Evolutionary conservation across 2,797 vertebrate species (phyloP).

Genomic region (Tokudaia muenninki): DNA sequence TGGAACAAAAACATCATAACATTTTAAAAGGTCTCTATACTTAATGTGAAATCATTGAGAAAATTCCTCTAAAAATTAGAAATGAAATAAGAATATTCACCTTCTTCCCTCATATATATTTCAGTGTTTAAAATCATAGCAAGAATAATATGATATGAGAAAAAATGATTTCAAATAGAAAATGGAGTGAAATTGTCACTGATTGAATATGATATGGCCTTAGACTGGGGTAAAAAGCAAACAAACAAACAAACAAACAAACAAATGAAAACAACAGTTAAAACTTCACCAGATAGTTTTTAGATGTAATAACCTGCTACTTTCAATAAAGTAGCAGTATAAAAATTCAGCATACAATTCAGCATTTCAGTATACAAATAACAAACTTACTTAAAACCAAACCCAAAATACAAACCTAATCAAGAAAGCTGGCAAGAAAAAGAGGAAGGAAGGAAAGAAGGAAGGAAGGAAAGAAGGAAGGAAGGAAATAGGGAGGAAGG

Average conservation of each 20-base stretch:
- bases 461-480: background rate
- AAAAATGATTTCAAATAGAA: background rate
- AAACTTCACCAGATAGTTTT: background rate
- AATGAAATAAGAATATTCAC: background rate
- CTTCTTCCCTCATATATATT: background rate
- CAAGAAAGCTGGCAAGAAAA: background rate
- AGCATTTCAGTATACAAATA: background rate
- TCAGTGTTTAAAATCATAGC: background rate
- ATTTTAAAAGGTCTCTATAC: background rate
- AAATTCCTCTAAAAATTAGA: background rate
- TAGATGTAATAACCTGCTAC: background rate
- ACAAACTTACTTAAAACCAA: background rate
- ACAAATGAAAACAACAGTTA: background rate
- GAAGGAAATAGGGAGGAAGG: background rate
- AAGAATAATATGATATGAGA: background rate
- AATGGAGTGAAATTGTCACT: background rate
- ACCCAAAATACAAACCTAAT: background rate
- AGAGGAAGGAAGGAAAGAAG: background rate
- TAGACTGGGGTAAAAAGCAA: background rate
- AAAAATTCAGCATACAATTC: background rate
- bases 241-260: background rate
- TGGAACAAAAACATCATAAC: background rate
- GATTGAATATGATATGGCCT: background rate
- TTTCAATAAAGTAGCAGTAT: background rate
- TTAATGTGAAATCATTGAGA: background rate